Conservation (phyloP, 2,113 vertebrate genomes). For the Stigmatopora argus region DNA sequence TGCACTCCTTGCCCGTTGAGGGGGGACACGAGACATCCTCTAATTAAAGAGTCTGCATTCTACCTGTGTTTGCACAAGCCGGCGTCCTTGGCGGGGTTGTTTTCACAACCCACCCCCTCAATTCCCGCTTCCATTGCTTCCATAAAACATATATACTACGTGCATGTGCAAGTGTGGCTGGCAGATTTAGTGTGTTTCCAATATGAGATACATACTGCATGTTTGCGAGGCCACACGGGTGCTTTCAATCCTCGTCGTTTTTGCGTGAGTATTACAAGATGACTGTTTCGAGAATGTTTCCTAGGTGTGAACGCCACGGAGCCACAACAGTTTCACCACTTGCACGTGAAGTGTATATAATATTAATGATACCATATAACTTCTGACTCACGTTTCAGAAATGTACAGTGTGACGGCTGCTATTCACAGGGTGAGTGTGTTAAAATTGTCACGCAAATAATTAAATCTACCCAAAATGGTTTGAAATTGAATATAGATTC, state of each 20-base stretch:
- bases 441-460: too few species aligned
- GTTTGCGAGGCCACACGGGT: conserved; percentile 41
- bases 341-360: not conserved
- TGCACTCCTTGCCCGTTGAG: conserved; percentile 50
- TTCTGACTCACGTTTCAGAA: not conserved
- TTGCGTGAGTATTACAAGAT: conserved; percentile 34
- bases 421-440: not conserved
- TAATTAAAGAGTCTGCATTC: conserved; percentile 60
- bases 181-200: conserved; percentile 23
- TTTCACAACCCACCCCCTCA: conserved; percentile 3
- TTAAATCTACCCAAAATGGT: too few species aligned
- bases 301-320: conserved; percentile 37
- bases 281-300: conserved; percentile 56
- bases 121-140: conserved; percentile 2
- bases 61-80: conserved; percentile 55
- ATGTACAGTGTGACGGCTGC: not conserved
- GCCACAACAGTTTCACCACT: conserved; percentile 21
- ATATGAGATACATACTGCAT: conserved; percentile 34
- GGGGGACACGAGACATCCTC: conserved; percentile 48
- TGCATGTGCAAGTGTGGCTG: conserved; percentile 18
- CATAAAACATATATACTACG: conserved; percentile 17
- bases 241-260: conserved; percentile 27
- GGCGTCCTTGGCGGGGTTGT: conserved; percentile 18
- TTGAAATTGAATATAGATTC: too few species aligned
- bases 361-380: not conserved